Evolutionary conservation across 2,888 invertebrate genomes (phyloP), one percentile per base, ranked within the genome.

Genomic region (Tridacna gigas): DNA sequence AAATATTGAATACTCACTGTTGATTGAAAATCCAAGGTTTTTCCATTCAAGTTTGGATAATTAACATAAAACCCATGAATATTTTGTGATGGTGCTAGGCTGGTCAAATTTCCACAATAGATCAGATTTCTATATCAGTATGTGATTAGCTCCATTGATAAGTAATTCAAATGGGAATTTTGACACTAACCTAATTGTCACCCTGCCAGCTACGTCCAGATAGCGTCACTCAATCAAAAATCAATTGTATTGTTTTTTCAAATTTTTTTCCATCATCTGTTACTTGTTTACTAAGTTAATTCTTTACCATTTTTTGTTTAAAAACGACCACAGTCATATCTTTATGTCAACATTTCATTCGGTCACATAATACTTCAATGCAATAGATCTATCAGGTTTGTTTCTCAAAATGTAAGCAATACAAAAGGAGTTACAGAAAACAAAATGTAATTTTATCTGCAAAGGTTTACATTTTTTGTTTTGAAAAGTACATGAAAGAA

Each of bases 11-110:
- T 67, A 37, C 67, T 25, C 15, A 67, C 67, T 37, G 4, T 67
- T 67, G 28, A 63, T 63, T 63, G 25, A 25, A 63, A 22, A 63
- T 63, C 63, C 63, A 63, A 63, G 9, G 4, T 25, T 20, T 18
- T 0, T 37, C 37, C 37, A 28, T 67, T 67, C 67, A 67, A 37
- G 67, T 67, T 25, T 37, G 13, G 1, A 37, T 48, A 22, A 69
- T 48, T 69, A 37, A 28, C 48, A 48, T 71, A 71, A 71, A 71
- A 71, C 48, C 71, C 71, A 71, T 71, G 71, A 71, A 71, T 71
- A 71, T 18, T 22, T 67, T 15, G 25, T 22, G 15, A 18, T 45
- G 28, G 25, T 28, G 28, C 69, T 47, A 71, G n/a, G 26, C 48
- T 0, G 45, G n/a, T 71, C 20, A 71, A 47, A 71, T 71, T 71